A percentile compares a stretch with the other conserved stretches of the same genome.
phyloP scores from a whole-genome alignment of 2,113 vertebrate genomes.

The Tachuris rubrigastra region DNA sequence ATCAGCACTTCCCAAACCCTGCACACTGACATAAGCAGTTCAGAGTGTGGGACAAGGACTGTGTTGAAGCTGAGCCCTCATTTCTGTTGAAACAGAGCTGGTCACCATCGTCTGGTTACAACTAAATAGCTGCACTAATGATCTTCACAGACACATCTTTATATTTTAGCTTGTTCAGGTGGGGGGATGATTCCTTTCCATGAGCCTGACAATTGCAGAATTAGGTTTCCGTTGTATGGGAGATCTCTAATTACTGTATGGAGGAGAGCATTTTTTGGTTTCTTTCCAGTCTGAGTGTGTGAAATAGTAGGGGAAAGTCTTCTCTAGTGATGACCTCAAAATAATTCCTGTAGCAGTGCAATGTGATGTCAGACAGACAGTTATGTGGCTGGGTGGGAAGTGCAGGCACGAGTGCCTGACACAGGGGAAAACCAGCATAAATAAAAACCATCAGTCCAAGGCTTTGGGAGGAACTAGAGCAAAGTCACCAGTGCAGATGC shows the following conservation, averaged over 20 bases:
- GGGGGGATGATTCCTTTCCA: not conserved
- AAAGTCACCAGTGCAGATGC: constrained; percentile 54
- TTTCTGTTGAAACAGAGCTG: not conserved
- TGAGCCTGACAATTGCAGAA: not conserved
- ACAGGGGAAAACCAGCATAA: not conserved
- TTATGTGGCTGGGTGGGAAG: not conserved
- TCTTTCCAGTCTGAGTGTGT: not conserved
- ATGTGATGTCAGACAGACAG: not conserved
- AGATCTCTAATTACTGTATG: not conserved
- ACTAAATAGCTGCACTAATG: not conserved
- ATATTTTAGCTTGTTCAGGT: not conserved
- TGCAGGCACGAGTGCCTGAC: not conserved
- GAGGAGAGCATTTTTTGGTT: not conserved
- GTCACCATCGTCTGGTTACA: not conserved
- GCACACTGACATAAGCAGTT: not conserved
- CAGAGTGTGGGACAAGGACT: not conserved
- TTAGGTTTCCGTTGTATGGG: not conserved
- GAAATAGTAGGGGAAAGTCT: not conserved
- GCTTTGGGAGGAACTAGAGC: constrained; percentile 16
- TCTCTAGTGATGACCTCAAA: not conserved
- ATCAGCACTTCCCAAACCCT: not conserved
- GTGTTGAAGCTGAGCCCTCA: not conserved
- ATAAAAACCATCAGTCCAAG: not conserved
- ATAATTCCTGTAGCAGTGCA: not conserved
- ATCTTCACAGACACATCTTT: not conserved